Evolutionary conservation across 2,888 invertebrate genomes (phyloP).

Genomic region (Luperina nickerlii): DNA sequence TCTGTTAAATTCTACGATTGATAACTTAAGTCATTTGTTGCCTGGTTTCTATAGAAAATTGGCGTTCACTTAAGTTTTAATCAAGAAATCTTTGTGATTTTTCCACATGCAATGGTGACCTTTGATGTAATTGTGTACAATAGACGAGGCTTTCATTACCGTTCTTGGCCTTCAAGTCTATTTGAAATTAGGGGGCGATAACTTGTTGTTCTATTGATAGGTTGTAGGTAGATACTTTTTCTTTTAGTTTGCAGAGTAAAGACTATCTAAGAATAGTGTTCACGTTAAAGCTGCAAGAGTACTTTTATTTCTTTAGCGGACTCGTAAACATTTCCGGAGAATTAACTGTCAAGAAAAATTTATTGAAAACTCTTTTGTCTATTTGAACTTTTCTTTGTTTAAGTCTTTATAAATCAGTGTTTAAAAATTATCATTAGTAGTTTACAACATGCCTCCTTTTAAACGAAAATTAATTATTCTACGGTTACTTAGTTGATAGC

Average conservation of each 20-base stretch:
- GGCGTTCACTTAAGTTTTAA: conserved; percentile 52
- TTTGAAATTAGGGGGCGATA: conserved; percentile 14
- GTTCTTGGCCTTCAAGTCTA: conserved; percentile 36
- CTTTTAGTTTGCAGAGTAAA: neutral
- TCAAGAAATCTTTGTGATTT: conserved; percentile 59
- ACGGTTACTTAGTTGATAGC: conserved; percentile 3
- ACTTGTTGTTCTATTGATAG: conserved; percentile 21
- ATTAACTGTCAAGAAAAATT: conserved; percentile 8
- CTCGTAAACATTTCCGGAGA: neutral
- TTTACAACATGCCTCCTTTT: neutral
- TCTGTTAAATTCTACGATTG: conserved; percentile 46
- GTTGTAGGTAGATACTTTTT: neutral
- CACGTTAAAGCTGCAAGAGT: neutral
- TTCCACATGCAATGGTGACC: conserved; percentile 62
- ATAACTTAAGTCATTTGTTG: conserved; percentile 47
- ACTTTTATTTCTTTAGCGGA: neutral
- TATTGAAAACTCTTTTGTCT: neutral
- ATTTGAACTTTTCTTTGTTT: neutral
- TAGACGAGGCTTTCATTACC: conserved; percentile 31
- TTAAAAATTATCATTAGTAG: neutral
- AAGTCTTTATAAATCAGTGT: too few species aligned
- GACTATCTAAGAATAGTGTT: neutral
- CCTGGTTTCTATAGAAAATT: conserved; percentile 48
- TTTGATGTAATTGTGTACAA: conserved; percentile 41
- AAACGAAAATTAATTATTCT: neutral